phyloP scores from a whole-genome alignment of 2,797 vertebrate species.

The Muscicapa striata region DNA sequence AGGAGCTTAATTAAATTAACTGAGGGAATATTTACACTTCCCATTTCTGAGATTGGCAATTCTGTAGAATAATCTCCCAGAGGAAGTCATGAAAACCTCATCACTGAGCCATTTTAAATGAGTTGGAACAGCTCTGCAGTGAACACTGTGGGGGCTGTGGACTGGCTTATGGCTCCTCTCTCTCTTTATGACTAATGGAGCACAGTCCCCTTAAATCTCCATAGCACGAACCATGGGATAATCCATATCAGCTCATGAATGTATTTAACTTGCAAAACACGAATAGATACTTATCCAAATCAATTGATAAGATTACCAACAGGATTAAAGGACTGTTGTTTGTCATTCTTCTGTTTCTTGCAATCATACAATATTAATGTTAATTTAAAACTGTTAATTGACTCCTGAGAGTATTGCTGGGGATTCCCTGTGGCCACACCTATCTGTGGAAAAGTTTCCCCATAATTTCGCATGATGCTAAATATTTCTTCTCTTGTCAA shows the following conservation, averaged over 20 bases:
- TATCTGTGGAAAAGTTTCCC: not conserved
- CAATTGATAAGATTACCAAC: not conserved
- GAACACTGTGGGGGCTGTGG: not conserved
- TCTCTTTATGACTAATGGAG: not conserved
- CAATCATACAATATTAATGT: not conserved
- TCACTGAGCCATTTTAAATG: conserved; percentile 51
- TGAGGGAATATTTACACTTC: conserved; percentile 62
- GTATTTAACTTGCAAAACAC: conserved; percentile 1
- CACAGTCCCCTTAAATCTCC: not conserved
- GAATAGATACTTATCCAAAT: not conserved
- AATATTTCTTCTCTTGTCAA: not conserved
- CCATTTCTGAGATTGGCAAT: conserved; percentile 47
- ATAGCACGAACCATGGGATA: not conserved
- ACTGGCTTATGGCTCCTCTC: not conserved
- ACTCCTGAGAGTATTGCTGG: not conserved
- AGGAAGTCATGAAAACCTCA: conserved; percentile 54
- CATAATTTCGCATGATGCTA: not conserved
- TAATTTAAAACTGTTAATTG: not conserved
- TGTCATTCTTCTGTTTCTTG: not conserved
- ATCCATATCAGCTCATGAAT: not conserved
- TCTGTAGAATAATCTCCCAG: conserved; percentile 41
- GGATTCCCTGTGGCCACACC: not conserved
- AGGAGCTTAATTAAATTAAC: conserved; percentile 62
- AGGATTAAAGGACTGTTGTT: conserved; percentile 14
- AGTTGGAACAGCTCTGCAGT: conserved; percentile 2